Percentiles rank a stretch among this genome's conserved stretches.
Conservation (phyloP, 2,113 vertebrate genomes). For the Cichladusa arquata region DNA sequence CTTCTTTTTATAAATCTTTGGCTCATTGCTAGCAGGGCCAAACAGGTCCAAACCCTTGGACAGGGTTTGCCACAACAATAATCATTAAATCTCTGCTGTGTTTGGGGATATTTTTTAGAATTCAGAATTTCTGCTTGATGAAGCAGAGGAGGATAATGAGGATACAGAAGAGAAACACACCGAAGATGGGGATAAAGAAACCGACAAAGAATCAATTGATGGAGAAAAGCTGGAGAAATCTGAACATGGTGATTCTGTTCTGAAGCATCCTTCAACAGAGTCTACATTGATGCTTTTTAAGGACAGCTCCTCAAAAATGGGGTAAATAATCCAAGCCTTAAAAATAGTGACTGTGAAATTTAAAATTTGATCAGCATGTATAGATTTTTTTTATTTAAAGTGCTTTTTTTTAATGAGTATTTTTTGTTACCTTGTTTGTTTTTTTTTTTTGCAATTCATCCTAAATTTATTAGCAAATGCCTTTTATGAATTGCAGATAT, state of each 20-base stretch:
- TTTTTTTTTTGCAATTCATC: background rate
- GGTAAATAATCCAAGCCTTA: slow-evolving; percentile 68
- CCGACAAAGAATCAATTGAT: slow-evolving; percentile 67
- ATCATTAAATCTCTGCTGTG: background rate
- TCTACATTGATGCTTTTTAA: slow-evolving; percentile 90
- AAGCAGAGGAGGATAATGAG: slow-evolving; percentile 69
- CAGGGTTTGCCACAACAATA: background rate
- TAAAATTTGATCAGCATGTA: background rate
- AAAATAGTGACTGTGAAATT: background rate
- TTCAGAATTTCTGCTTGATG: slow-evolving; percentile 79
- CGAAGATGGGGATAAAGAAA: slow-evolving; percentile 62
- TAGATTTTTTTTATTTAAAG: background rate
- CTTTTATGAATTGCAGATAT: slow-evolving; percentile 57
- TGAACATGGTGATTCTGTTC: slow-evolving; percentile 47
- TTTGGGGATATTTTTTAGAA: slow-evolving; percentile 64
- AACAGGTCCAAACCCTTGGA: background rate
- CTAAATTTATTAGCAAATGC: background rate
- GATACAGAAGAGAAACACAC: slow-evolving; percentile 70
- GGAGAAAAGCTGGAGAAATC: slow-evolving; percentile 64
- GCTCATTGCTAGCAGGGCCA: background rate
- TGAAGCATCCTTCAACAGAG: slow-evolving; percentile 78
- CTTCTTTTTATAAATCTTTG: background rate
- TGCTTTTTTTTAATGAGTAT: background rate
- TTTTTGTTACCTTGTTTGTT: background rate
- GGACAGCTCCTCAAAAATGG: slow-evolving; percentile 87